A percentile compares a stretch with the other conserved stretches of the same genome.
Evolutionary conservation across 2,888 invertebrate species (phyloP).

Genomic region (Isotomurus palustris): DNA sequence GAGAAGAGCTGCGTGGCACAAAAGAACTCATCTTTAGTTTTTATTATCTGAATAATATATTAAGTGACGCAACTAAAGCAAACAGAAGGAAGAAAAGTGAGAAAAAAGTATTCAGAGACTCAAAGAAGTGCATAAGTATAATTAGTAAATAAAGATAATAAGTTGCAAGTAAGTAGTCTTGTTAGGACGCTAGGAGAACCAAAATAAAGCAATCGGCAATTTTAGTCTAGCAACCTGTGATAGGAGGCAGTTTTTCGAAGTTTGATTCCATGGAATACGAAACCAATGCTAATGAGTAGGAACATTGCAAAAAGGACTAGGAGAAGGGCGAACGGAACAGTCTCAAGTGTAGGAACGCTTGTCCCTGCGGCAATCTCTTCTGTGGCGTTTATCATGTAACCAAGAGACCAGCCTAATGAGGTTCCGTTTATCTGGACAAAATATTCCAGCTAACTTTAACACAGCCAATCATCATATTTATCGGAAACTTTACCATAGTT

Average conservation of each 20-base stretch:
- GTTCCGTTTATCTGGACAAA: conserved; percentile 48
- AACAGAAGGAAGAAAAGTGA: too few relatives aligned
- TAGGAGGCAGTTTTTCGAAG: conserved; percentile 32
- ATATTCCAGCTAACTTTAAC: not conserved
- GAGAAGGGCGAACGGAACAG: conserved; percentile 41
- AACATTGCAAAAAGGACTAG: conserved; percentile 43
- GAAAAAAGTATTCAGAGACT: not conserved
- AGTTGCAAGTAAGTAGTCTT: too few relatives aligned
- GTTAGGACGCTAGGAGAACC: too few relatives aligned
- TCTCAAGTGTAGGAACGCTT: conserved; percentile 34
- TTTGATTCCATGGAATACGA: conserved; percentile 41
- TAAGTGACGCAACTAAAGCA: too few relatives aligned
- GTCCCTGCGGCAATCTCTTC: conserved; percentile 49
- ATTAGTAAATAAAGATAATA: not conserved
- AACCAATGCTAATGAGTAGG: conserved; percentile 37
- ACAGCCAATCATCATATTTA: not conserved
- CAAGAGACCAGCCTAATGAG: conserved; percentile 53
- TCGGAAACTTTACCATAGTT: conserved; percentile 47
- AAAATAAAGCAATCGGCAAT: too few relatives aligned
- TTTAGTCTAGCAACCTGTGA: conserved; percentile 45
- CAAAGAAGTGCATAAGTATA: not conserved
- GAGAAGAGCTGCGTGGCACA: not conserved
- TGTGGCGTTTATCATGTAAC: conserved; percentile 53
- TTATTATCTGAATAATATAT: too few relatives aligned
- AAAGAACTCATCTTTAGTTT: too few relatives aligned